A percentile compares a stretch with the other conserved stretches of the same genome.
Evolutionary conservation across 2,113 vertebrate genomes (phyloP).

Genomic region (Hymenochirus boettgeri): DNA sequence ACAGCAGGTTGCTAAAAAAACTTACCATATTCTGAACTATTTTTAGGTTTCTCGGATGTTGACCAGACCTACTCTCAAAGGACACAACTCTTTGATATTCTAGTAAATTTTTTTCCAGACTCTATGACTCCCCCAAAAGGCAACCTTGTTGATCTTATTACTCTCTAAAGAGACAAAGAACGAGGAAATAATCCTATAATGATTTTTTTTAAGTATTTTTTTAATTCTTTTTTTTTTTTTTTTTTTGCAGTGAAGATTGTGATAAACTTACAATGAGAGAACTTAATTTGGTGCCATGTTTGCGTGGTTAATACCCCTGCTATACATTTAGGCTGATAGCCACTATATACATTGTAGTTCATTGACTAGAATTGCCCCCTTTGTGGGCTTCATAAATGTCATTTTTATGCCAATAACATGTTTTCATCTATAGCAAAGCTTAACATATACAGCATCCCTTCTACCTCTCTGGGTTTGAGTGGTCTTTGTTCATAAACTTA

Average conservation of each 20-base stretch:
- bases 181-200: constrained; percentile 54
- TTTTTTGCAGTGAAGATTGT: constrained; percentile 51
- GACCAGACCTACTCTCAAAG: constrained; percentile 96
- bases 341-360: background rate
- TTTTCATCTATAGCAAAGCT: constrained; percentile 1
- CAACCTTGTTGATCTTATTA: constrained; percentile 97
- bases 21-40: constrained; percentile 29
- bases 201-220: constrained; percentile 56
- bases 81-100: constrained; percentile 93
- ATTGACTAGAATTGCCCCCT: background rate
- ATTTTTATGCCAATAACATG: background rate
- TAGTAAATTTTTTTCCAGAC: constrained; percentile 98
- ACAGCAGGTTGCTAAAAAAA: too few relatives aligned
- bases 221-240: constrained; percentile 34
- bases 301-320: constrained; percentile 52
- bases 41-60: constrained; percentile 89
- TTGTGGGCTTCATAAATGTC: background rate
- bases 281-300: constrained; percentile 52
- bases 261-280: constrained; percentile 37
- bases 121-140: constrained; percentile 98
- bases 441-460: too few relatives aligned
- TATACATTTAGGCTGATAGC: constrained; percentile 65
- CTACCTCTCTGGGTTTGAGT: constrained; percentile 2
- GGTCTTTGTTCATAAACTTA: constrained; percentile 4
- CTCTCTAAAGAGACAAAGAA: constrained; percentile 68